Percentiles rank a stretch among this genome's conserved stretches.
These are phyloP conservation scores for Oplegnathus fasciatus DNA, from an alignment of 2,113 vertebrate genomes.

Conservation along the genomic window DNA sequence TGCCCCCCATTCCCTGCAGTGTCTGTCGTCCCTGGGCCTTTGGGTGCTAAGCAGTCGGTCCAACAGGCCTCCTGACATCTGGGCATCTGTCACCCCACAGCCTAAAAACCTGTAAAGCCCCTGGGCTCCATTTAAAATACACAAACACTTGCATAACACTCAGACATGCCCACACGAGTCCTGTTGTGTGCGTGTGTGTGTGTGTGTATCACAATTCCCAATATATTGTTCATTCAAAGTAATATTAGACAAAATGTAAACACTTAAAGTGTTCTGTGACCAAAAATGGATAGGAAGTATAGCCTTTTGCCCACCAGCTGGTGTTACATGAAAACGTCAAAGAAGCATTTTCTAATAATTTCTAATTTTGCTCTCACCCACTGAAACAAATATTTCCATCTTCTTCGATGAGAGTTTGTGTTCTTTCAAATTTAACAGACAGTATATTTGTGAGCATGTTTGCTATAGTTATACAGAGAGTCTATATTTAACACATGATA, in stretches of 20 bases:
- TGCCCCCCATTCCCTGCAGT: constrained; percentile 32
- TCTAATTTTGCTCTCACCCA: neutral
- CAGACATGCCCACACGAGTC: neutral
- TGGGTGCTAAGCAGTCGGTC: constrained; percentile 61
- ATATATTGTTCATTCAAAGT: neutral
- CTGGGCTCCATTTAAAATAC: constrained; percentile 40
- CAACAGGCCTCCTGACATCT: constrained; percentile 56
- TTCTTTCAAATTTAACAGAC: neutral
- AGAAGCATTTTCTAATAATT: neutral
- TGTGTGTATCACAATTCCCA: neutral
- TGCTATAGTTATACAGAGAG: constrained; percentile 21
- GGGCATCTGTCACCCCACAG: constrained; percentile 41
- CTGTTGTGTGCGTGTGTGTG: neutral
- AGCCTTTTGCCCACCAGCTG: neutral
- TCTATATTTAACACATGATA: constrained; percentile 61
- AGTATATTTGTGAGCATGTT: constrained; percentile 6
- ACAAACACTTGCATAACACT: constrained; percentile 48
- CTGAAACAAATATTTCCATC: neutral
- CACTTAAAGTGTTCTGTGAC: neutral
- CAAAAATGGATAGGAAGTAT: neutral
- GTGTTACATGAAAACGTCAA: neutral
- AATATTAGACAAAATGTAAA: neutral
- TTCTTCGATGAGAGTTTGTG: neutral
- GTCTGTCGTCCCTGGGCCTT: constrained; percentile 46
- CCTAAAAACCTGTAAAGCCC: constrained; percentile 62